Conservation (phyloP, 2,888 invertebrate species). For the Thereva nobilitata region DNA sequence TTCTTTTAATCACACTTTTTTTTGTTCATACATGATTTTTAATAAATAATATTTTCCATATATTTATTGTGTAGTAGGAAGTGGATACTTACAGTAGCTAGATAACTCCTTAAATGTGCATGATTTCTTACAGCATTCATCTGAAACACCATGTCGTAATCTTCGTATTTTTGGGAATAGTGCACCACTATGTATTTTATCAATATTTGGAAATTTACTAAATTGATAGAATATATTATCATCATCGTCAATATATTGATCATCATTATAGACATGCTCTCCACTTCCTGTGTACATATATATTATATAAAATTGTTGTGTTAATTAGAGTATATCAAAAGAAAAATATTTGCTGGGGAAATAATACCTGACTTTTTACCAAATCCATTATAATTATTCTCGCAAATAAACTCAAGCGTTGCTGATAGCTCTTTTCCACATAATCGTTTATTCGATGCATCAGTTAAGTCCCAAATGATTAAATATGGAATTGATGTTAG, state of each 20-base stretch:
- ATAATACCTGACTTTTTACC: conserved; percentile 28
- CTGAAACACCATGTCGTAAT: conserved; percentile 28
- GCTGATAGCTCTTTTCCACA: conserved; percentile 28
- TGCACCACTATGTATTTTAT: conserved; percentile 25
- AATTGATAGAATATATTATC: conserved; percentile 27
- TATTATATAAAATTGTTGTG: not conserved
- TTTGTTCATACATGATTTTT: too few species aligned
- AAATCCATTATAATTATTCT: conserved; percentile 29
- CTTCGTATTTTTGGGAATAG: conserved; percentile 29
- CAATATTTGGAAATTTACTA: conserved; percentile 18
- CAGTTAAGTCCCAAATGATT: too few species aligned
- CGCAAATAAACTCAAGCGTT: conserved; percentile 28
- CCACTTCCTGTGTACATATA: conserved; percentile 3
- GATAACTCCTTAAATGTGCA: conserved; percentile 21
- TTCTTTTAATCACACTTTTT: too few species aligned
- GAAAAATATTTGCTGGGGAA: too few species aligned
- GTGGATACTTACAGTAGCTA: conserved; percentile 29
- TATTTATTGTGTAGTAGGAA: too few species aligned
- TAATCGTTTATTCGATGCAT: conserved; percentile 30
- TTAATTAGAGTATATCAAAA: too few species aligned
- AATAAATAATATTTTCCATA: too few species aligned
- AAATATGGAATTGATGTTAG: too few species aligned
- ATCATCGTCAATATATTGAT: conserved; percentile 22
- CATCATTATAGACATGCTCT: conserved; percentile 23
- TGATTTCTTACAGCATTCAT: conserved; percentile 36